These are phyloP conservation scores for Delichon dasypus DNA, from an alignment of 2,797 vertebrate genomes.

Conservation along the genomic window DNA sequence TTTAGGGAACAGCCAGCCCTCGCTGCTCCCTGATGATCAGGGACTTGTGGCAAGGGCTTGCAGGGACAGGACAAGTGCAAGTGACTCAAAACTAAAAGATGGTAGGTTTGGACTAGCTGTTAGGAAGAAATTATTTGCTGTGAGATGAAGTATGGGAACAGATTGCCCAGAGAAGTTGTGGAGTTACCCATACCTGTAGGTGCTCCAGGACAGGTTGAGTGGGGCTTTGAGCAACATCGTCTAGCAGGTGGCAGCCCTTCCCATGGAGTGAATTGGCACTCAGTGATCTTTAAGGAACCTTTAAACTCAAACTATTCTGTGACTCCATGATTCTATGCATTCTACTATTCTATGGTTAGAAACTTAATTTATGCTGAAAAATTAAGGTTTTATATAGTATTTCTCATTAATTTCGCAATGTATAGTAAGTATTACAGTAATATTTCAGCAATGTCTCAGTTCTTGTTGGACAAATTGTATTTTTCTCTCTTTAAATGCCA, in stretches of 20 bases:
- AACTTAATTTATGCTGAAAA: not conserved
- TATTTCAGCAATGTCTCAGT: not conserved
- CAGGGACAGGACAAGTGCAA: not conserved
- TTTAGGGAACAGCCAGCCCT: not conserved
- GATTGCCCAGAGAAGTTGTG: not conserved
- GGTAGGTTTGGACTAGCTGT: not conserved
- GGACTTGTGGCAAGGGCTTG: not conserved
- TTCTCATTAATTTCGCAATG: not conserved
- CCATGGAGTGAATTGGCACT: accelerated
- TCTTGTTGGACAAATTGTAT: not conserved
- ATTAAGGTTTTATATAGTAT: not conserved
- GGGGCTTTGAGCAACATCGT: not conserved
- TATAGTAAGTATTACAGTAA: not conserved
- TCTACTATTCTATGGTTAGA: not conserved
- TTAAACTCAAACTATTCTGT: not conserved
- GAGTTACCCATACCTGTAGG: not conserved
- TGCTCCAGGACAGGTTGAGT: not conserved
- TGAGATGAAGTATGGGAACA: not conserved
- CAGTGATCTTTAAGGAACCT: not conserved
- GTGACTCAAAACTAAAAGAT: not conserved
- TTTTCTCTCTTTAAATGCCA: not conserved
- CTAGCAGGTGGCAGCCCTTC: not conserved
- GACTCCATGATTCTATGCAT: not conserved
- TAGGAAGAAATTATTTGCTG: not conserved
- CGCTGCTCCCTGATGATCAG: not conserved